Conservation (phyloP, 2,797 vertebrate species). For the Linurgus olivaceus region DNA sequence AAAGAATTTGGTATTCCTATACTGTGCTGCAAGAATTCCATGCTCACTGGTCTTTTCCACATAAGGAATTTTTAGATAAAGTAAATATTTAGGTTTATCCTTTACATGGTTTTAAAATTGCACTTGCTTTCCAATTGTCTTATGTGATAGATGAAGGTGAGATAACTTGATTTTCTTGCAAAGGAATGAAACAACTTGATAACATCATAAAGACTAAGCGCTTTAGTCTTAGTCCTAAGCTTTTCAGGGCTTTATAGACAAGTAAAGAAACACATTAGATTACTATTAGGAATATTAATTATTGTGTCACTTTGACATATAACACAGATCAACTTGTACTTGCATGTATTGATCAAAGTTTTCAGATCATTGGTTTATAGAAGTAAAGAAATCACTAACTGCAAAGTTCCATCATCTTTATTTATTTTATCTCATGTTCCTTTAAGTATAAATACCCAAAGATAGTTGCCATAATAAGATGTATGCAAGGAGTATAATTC, state of each 20-base stretch:
- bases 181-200: background rate
- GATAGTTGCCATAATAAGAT: background rate
- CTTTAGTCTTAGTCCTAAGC: background rate
- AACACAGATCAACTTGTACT: background rate
- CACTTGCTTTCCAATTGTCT: background rate
- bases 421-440: background rate
- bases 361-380: background rate
- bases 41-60: background rate
- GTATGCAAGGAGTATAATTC: background rate
- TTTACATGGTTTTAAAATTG: background rate
- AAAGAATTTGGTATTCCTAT: background rate
- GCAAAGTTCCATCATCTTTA: background rate
- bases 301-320: background rate
- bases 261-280: background rate
- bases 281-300: conserved; percentile 37
- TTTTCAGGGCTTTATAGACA: background rate
- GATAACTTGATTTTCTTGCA: background rate
- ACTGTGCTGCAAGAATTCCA: background rate
- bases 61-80: background rate
- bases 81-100: background rate
- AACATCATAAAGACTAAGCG: background rate
- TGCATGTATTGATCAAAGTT: background rate
- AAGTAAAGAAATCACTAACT: background rate
- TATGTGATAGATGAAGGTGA: background rate
- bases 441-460: background rate